phyloP scores from a whole-genome alignment of 2,888 invertebrate species.

The Tortricodes alternella region DNA sequence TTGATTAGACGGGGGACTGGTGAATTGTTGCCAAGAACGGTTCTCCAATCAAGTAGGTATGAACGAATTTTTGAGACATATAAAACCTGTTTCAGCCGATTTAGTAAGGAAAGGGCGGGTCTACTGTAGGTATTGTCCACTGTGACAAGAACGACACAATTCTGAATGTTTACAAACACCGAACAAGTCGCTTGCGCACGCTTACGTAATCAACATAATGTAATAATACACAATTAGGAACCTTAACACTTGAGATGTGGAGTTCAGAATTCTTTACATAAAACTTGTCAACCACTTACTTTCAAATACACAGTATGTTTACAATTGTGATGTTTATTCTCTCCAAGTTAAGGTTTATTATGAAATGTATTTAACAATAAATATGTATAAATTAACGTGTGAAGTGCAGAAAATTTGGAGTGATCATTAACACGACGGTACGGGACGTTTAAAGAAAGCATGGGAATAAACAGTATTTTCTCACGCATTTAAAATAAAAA shows the following conservation, averaged over 20 bases:
- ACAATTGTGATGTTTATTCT: background rate
- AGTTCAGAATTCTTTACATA: background rate
- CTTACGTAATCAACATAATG: background rate
- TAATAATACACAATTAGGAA: background rate
- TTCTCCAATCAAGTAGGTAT: no score
- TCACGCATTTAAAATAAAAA: background rate
- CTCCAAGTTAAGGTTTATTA: background rate
- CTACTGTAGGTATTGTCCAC: background rate
- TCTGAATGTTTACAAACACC: conserved; percentile 22
- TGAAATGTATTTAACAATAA: background rate
- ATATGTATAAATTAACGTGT: background rate
- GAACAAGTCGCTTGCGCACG: conserved; percentile 10
- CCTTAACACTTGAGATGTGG: background rate
- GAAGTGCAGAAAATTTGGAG: background rate
- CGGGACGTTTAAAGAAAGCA: conserved; percentile 11
- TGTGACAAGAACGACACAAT: conserved; percentile 6
- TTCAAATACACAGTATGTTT: no score
- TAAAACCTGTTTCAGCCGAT: background rate
- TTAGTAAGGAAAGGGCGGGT: background rate
- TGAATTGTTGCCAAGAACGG: no score
- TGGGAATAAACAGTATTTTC: no score
- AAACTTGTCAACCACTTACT: background rate
- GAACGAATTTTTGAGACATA: no score
- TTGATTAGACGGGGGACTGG: no score
- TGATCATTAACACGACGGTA: background rate